These are phyloP conservation scores for Drosophila subobscura DNA, from an alignment of 1,140 invertebrate genomes.

Conservation along the genomic window DNA sequence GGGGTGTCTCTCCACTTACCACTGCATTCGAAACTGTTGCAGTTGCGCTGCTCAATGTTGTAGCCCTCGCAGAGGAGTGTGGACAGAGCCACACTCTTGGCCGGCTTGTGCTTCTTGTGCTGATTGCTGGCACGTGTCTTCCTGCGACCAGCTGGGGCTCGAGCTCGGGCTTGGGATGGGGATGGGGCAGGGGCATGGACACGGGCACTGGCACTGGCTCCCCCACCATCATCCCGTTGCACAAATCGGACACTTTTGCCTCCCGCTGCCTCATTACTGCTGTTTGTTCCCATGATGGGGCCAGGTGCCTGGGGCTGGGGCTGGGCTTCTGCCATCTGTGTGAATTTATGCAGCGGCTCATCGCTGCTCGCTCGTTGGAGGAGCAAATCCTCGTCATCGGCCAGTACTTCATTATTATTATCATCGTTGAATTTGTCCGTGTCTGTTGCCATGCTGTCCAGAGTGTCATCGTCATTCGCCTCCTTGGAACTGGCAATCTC, in stretches of 20 bases:
- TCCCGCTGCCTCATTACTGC: constrained; percentile 51
- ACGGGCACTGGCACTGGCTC: background rate
- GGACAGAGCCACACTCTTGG: constrained; percentile 69
- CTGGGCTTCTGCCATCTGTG: constrained; percentile 17
- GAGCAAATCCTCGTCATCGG: constrained; percentile 48
- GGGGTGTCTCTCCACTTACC: constrained; percentile 51
- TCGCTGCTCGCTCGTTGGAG: constrained; percentile 55
- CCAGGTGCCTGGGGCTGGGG: constrained; percentile 6
- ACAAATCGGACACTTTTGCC: constrained; percentile 68
- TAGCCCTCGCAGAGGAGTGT: constrained; percentile 81
- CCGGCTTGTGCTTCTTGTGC: constrained; percentile 67
- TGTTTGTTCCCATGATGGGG: constrained; percentile 53
- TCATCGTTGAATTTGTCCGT: constrained; percentile 39
- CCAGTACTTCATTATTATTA: constrained; percentile 64
- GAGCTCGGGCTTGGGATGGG: no score
- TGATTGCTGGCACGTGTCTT: constrained; percentile 70
- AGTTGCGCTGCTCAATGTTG: constrained; percentile 83
- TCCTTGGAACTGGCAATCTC: constrained; percentile 45
- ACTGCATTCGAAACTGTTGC: constrained; percentile 82
- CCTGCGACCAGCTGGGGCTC: constrained; percentile 17
- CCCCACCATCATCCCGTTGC: constrained; percentile 20
- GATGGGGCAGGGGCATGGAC: no score
- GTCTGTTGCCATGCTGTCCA: constrained; percentile 1
- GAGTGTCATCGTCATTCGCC: constrained; percentile 57
- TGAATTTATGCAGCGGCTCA: constrained; percentile 53